Base-by-base conservation (phyloP, 2,113 vertebrate genomes). In the Halcyon senegalensis region DNA sequence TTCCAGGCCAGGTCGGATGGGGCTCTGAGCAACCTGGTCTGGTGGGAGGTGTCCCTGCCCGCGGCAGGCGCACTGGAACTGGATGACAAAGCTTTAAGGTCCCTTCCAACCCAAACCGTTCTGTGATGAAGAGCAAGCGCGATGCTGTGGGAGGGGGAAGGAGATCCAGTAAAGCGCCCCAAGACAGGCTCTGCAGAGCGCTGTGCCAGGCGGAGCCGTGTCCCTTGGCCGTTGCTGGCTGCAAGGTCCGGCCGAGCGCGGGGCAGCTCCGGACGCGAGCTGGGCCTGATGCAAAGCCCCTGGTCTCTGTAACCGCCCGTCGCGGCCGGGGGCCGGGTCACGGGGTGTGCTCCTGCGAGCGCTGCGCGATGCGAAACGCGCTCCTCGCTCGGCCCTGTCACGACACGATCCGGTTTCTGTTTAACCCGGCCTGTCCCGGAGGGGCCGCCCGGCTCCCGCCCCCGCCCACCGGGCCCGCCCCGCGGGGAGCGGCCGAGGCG, bases 181-280 rank as follows among this genome's bases (percentile, higher is more conserved):
- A 35, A 19, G 56, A 4, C 19, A 30, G 39, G 27, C 16, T 24
- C 13, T 53, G 35, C 15, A 11, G 35, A 16, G 3, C 9, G 7
- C 10, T 11, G 30, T 5, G 19, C 5, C 19, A 10, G 37, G 4
- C 25, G 21, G 39, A 2, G 59, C 44, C 3, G 1, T 5, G 16
- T 9, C 48, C 69, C 21, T 6, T 0, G 7, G 1, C 23, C 21
- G 2, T 16, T 6, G 9, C 46, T 1, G n/a, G 37, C 28, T 19
- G 37, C 20, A 20, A n/a, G 0, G 7, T 25, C 44, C 69, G 33
- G 53, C 21, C 6, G 1, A 5, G 8, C 2, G 28, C 64, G 12
- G 4, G 44, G 83, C 28, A 19, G 9, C 17, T 25, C 1, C 0
- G 2, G 41, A 16, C 16, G 4, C 5, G 5, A 5, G 10, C 44